Base-by-base conservation (phyloP, 1,140 invertebrate genomes). In the Drosophila parabipectinata region DNA sequence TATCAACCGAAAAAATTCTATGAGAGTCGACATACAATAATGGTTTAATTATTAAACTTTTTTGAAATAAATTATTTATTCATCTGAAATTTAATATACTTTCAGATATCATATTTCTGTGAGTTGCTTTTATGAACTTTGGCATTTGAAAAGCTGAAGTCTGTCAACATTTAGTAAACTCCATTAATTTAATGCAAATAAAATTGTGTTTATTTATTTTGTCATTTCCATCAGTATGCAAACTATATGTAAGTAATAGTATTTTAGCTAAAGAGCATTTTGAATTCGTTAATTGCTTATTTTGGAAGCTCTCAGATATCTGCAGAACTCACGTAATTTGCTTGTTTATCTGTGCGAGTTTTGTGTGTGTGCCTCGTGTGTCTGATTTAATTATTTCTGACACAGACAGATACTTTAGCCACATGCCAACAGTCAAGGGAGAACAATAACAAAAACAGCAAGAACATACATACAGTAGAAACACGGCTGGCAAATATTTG, bases 341-440 rank as follows among this genome's bases (percentile, higher is more conserved):
- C 44, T 39, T 72, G 66, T 56, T 59, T 80, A 63, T 77, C 58
- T 71, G 45, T 39, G 58, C 21, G 52, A 58, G 61, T 63, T 63
- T 59, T 73, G 50, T 69, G 54, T 58, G 69, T 58, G 69, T 48
- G 64, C 50, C 57, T 63, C 66, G 50, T 74, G 68, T 78, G 59
- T 60, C 56, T 69, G 62, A 83, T 74, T 82, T 83, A 82, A 82
- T 82, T 82, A 82, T 83, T 73, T 68, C 58, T 60, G 48, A 67
- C 48, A 53, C 67, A 57, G 51, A 45, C 67, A 62, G 78, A 62
- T 44, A 39, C 78, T 50, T 73, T 63, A 39, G 59, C 59, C 72
- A 75, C 73, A 71, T 80, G 77, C 39, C 52, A 79, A 61, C 56
- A 72, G 53, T 34, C 59, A 60, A 30, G 34, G 24, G 6, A 37